phyloP scores from a whole-genome alignment of 1,140 invertebrate genomes.

The Solenopsis fugax region DNA sequence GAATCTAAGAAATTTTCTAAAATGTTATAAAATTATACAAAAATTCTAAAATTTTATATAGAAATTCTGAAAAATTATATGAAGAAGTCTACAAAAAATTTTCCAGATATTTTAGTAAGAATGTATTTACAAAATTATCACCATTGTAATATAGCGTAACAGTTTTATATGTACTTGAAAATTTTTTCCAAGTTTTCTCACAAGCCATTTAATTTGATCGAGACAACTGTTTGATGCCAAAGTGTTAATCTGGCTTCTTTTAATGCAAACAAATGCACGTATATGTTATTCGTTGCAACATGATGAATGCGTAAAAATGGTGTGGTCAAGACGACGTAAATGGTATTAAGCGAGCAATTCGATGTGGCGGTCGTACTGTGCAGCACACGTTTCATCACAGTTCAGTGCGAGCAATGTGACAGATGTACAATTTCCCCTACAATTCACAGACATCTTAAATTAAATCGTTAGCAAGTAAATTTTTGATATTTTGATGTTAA shows the following conservation, averaged over 20 bases:
- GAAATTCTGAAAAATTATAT: too few species aligned
- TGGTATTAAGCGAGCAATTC: slow-evolving; percentile 3
- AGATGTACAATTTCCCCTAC: slow-evolving; percentile 24
- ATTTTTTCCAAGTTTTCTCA: background rate
- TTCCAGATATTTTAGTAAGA: background rate
- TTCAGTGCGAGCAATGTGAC: slow-evolving; percentile 35
- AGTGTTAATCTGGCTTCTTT: slow-evolving; percentile 8
- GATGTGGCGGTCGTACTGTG: slow-evolving; percentile 36
- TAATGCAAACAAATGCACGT: slow-evolving; percentile 17
- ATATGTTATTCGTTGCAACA: slow-evolving; percentile 1
- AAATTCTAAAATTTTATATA: too few species aligned
- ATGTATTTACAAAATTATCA: background rate
- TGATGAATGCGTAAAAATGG: slow-evolving; percentile 44
- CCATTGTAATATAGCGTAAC: background rate
- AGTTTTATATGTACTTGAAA: background rate
- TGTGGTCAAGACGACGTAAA: slow-evolving; percentile 57
- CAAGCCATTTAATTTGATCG: background rate
- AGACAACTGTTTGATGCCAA: background rate
- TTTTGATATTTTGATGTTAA: background rate
- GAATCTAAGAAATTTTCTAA: too few species aligned
- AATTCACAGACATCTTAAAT: slow-evolving; percentile 23
- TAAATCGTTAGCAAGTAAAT: slow-evolving; percentile 25
- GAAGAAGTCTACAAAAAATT: too few species aligned
- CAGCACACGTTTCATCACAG: background rate
- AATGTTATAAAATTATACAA: too few species aligned